Base-by-base conservation (phyloP, 2,888 invertebrate species). In the Oithona nana region DNA sequence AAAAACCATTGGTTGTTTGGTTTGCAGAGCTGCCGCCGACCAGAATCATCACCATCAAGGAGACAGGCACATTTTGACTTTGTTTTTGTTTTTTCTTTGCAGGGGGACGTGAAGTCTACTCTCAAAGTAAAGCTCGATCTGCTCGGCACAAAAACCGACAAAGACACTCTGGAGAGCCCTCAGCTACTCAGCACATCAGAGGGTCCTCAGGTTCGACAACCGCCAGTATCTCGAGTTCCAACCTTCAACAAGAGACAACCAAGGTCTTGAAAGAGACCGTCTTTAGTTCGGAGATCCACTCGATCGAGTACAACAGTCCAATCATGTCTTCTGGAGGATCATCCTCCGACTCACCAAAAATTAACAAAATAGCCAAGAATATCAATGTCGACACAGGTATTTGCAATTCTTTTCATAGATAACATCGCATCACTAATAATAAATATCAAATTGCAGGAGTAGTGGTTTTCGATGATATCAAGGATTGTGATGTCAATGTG, bases 401-500 rank as follows among this genome's bases (percentile, higher is more conserved):
- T n/a, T n/a, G n/a, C n/a, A n/a, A n/a, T n/a, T n/a, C n/a, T n/a
- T n/a, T n/a, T n/a, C n/a, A n/a, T n/a, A n/a, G n/a, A n/a, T n/a
- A n/a, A n/a, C n/a, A n/a, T n/a, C n/a, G n/a, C n/a, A n/a, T n/a
- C n/a, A n/a, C n/a, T n/a, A n/a, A n/a, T n/a, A n/a, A n/a, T n/a
- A n/a, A n/a, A n/a, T n/a, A n/a, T n/a, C n/a, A n/a, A n/a, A n/a
- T n/a, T n/a, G n/a, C n/a, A n/a, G 71, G 71, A 16, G 88, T 84
- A 71, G 84, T 86, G 57, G 87, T 86, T 60, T 88, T 89, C 70
- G 88, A 89, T 71, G 88, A 88, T 72, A 83, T 84, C 65, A 84
- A 83, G 66, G 88, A 88, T 55, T 66, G 65, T 39, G 59, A 59
- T 49, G 59, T 59, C 26, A 59, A 59, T 49, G 59, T 59, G 22